phyloP scores from a whole-genome alignment of 2,797 vertebrate genomes.

The Falco columbarius region DNA sequence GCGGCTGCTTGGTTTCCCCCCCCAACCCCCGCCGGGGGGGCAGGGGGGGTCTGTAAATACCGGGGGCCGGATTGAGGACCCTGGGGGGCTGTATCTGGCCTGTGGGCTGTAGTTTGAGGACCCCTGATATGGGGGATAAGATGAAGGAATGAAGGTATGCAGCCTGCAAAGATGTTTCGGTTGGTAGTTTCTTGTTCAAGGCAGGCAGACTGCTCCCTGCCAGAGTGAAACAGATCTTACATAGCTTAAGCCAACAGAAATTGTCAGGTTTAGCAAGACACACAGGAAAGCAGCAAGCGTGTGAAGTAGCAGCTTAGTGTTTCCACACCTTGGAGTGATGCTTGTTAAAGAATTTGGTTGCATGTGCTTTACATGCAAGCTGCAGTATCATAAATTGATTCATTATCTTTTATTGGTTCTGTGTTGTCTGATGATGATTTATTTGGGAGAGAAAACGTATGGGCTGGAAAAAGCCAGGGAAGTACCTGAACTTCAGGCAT shows the following conservation, averaged over 20 bases:
- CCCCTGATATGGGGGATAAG: too few species aligned
- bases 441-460: not conserved
- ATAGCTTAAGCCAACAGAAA: not conserved
- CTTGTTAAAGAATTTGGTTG: not conserved
- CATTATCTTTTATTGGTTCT: not conserved
- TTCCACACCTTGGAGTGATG: not conserved
- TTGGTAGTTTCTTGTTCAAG: not conserved
- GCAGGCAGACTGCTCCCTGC: not conserved
- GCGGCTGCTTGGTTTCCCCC: too few species aligned
- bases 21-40: too few species aligned
- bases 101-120: too few species aligned
- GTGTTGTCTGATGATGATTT: not conserved
- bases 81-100: too few species aligned
- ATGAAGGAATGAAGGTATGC: not conserved
- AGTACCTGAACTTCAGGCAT: not conserved
- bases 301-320: not conserved
- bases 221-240: not conserved
- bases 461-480: not conserved
- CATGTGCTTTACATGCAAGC: not conserved
- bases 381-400: not conserved
- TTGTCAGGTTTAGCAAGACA: not conserved
- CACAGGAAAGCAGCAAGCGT: not conserved
- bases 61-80: too few species aligned
- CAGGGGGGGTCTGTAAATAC: too few species aligned
- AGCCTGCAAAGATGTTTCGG: not conserved